Evolutionary conservation across 2,888 invertebrate genomes (phyloP), one percentile per base, ranked within the genome.

Genomic region (Tachina fera): DNA sequence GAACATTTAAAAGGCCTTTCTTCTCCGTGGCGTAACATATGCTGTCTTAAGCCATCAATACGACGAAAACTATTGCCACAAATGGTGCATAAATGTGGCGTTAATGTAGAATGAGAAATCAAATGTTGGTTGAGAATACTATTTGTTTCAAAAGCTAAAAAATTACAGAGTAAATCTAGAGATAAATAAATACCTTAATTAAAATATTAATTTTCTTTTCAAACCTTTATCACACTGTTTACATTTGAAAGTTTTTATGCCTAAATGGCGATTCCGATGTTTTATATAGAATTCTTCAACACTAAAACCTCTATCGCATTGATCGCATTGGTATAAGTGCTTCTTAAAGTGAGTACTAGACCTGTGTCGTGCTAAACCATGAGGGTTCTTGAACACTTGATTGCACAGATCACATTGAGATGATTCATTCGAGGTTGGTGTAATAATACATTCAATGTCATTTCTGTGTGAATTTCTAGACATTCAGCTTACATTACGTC

Each of bases 31-130:
- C 95, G 91, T 78, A 94, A 88, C 91, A 94, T 92, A 87, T 95
- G 95, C 85, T 95, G 95, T 0, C 94, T 92, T 31, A 95, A 89
- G 85, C 94, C 94, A 70, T 94, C 94, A 60, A 93, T 49, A 43
- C 71, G 82, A 9, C 71, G 51, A 87, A 94, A 94, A 0, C 94
- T 93, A 79, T 94, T 94, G 0, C 94, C 94, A 68, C 94, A 95
- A 87, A 94, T 90, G 0, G 94, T 93, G 88, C 94, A 95, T 9
- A 94, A 90, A 88, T 91, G 94, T 0, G 94, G 94, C 0, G 94
- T 93, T 88, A 94, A 94, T 0, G 94, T 93, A 5, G 88, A 90
- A 88, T 94, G 94, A 0, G 92, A 94, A 1, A 94, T 92, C 45
- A 94, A 89, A 88, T 94, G 94, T 85, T 94, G 94, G 74, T 94